Evolutionary conservation across 2,888 invertebrate species (phyloP), one percentile per base, ranked within the genome.

Genomic region (Lissonota sp.): DNA sequence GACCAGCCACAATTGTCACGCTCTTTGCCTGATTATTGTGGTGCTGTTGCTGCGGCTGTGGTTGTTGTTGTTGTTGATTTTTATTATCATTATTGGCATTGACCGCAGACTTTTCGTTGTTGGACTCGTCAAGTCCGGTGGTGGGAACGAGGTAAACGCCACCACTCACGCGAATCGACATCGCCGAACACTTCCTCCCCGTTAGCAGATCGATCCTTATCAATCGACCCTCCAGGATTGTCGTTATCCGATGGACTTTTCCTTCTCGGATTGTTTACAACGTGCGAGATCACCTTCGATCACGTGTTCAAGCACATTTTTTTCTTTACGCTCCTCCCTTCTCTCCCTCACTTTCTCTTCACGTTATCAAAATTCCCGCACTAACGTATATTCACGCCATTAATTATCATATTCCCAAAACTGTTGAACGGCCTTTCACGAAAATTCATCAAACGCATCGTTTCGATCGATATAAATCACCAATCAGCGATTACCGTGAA

Each of bases 1-100:
- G 96, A 8, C 88, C 88, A 5, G 92, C 88, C 42, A 95, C 95
- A 40, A 96, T 95, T 70, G 95, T 95, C 78, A 95, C 95, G 14
- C 94, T 95, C 86, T 95, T 95, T 74, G 93, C 93, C 66, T 89
- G 79, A 66, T 85, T 84, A 6, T 83, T 85, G 62, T 87, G 87
- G 10, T 87, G 86, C 8, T 71, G 80, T 5, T 78, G 82, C 14
- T 84, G 85, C 6, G 89, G 88, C 64, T 88, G 87, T 74, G 89
- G 86, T 66, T 89, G 87, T 44, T 90, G 90, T 64, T 88, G 89
- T 16, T 88, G 88, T 42, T 88, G 87, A 26, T 26, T 26, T 26
- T 26, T 26, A 26, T 26, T 26, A 26, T 84, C 87, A 79, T 80
- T 86, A 58, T 84, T 82, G 0, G 69, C 87, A 75, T 87, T 87